These are phyloP conservation scores for Acronicta aceris DNA, from an alignment of 2,888 invertebrate genomes.

Conservation along the genomic window DNA sequence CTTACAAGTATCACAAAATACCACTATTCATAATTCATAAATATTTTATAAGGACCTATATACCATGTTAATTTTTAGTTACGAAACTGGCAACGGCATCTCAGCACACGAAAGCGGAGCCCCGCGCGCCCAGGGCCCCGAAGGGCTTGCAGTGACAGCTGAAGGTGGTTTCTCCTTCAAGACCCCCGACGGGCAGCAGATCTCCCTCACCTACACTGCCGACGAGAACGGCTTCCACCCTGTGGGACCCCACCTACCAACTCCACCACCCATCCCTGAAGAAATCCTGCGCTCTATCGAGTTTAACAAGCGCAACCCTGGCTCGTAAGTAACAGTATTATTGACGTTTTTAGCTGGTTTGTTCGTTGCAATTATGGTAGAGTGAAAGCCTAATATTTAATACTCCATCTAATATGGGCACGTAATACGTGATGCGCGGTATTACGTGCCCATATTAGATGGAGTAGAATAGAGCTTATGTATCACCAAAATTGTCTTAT, in stretches of 20 bases:
- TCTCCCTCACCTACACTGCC: slow-evolving; percentile 91
- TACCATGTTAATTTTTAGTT: too few species aligned
- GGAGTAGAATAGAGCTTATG: too few species aligned
- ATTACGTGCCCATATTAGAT: too few species aligned
- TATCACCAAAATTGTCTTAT: too few species aligned
- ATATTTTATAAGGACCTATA: too few species aligned
- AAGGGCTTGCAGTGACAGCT: slow-evolving; percentile 88
- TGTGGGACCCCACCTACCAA: slow-evolving; percentile 90
- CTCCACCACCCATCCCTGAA: slow-evolving; percentile 87
- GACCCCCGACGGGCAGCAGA: slow-evolving; percentile 91
- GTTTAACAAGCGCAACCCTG: slow-evolving; percentile 83
- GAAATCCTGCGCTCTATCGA: slow-evolving; percentile 88
- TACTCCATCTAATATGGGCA: too few species aligned
- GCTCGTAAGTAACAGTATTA: slow-evolving; percentile 72
- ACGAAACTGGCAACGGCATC: slow-evolving; percentile 92
- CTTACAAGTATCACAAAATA: too few species aligned
- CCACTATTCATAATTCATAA: too few species aligned
- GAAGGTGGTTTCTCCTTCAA: slow-evolving; percentile 92
- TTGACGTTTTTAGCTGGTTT: background rate
- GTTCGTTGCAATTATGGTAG: too few species aligned
- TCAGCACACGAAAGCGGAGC: slow-evolving; percentile 89
- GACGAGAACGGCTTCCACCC: slow-evolving; percentile 93
- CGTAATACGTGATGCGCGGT: too few species aligned
- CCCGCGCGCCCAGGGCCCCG: slow-evolving; percentile 88
- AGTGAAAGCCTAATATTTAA: too few species aligned